Percentiles rank a stretch among this genome's conserved stretches.
These are phyloP conservation scores for Campodea augens DNA, from an alignment of 1,140 invertebrate species.

Conservation along the genomic window DNA sequence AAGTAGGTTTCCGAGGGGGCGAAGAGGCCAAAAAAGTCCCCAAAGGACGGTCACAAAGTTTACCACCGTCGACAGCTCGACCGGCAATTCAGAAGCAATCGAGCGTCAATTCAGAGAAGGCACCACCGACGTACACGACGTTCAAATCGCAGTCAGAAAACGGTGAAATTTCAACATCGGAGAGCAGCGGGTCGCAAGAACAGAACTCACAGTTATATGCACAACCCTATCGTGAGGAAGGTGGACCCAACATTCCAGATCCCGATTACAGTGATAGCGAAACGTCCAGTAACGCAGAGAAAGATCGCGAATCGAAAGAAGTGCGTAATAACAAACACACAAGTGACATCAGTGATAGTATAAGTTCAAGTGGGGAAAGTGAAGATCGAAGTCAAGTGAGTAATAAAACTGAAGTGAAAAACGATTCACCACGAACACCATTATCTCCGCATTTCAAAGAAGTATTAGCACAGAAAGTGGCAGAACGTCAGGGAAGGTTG, in stretches of 20 bases:
- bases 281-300: neutral
- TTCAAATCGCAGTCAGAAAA: slow-evolving; percentile 1
- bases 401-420: no score
- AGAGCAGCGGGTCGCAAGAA: slow-evolving; percentile 1
- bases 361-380: slow-evolving; percentile 25
- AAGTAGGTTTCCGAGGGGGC: slow-evolving; percentile 44
- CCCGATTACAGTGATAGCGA: neutral
- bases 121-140: neutral
- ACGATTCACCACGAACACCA: neutral
- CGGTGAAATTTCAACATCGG: slow-evolving; percentile 2
- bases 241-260: neutral
- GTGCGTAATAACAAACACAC: neutral
- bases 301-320: neutral
- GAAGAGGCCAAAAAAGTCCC: slow-evolving; percentile 3
- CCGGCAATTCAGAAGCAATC: slow-evolving; percentile 13
- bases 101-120: slow-evolving; percentile 4
- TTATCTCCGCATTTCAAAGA: slow-evolving; percentile 14
- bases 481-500: slow-evolving; percentile 15
- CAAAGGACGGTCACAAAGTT: slow-evolving; percentile 29
- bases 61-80: slow-evolving; percentile 31
- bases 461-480: slow-evolving; percentile 18
- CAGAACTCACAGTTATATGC: no score
- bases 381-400: no score
- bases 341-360: slow-evolving; percentile 58
- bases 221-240: slow-evolving; percentile 18